Evolutionary conservation across 35 echinoderm and acorn worm genomes (phyloP), one percentile per base, ranked within the genome.

Genomic region (Amphiura filiformis): DNA sequence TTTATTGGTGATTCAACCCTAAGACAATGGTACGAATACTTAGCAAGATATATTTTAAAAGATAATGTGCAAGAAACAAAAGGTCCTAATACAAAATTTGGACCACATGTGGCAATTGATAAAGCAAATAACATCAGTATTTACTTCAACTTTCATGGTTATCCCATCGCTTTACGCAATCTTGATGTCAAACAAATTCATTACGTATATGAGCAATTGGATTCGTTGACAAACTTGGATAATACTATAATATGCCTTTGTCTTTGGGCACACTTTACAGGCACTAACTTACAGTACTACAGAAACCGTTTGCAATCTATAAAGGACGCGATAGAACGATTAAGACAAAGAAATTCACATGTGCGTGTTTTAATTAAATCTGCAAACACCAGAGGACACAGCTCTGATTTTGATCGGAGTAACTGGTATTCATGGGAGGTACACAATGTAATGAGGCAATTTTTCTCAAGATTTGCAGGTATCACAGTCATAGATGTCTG

Each of bases 1-100:
- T 93, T 93, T 57, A 80, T 82, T 39, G 91, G 91, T 23, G 91
- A 93, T 35, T 93, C 91, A 13, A 93, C 91, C 0, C 22, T 85
- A 20, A 38, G 91, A 37, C 91, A 93, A 70, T 93, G 86, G 78
- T 83, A 56, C 26, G 79, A 83, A 78, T 93, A 82, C 42, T 40
- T 93, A 1, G 85, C 83, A 41, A 26, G 34, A 15, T 38, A 36
- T 37, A 14, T 88, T 1, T 38, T 89, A 37, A 35, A 77, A 4
- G 12, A 39, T 41, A 81, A 13, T 2, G 57, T 89, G 37, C 30
- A 70, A 61, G 17, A 52, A 37, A 30, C 41, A 2, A 26, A 57
- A 30, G 75, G 81, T 15, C 35, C 35, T 13, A 77, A 77, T 52
- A 39, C 79, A 34, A 57, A 87, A 13, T 76, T 49, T 0, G 91